Evolutionary conservation across 1,140 invertebrate genomes (phyloP).

Genomic region (Drosophila kepulauana): DNA sequence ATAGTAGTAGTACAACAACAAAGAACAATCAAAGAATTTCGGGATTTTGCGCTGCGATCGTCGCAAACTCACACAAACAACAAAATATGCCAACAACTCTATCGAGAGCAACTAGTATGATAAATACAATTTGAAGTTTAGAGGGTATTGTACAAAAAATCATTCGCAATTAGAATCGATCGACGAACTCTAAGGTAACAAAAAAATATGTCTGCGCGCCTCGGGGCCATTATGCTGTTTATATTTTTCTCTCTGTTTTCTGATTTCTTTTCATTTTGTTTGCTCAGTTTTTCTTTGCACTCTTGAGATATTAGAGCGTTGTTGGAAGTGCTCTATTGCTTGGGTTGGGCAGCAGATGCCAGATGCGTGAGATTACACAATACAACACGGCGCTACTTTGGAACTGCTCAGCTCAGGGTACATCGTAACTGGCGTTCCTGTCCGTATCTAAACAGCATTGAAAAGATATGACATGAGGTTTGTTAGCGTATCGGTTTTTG

Average conservation of each 20-base stretch:
- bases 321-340: slow-evolving; percentile 61
- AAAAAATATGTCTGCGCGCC: slow-evolving; percentile 15
- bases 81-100: slow-evolving; percentile 80
- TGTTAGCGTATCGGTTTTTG: slow-evolving; percentile 75
- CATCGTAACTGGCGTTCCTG: slow-evolving; percentile 84
- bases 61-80: slow-evolving; percentile 22
- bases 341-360: slow-evolving; percentile 63
- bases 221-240: slow-evolving; percentile 37
- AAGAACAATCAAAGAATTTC: slow-evolving; percentile 65
- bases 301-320: slow-evolving; percentile 60
- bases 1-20: slow-evolving; percentile 50
- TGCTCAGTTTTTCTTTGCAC: slow-evolving; percentile 55
- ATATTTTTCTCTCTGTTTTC: slow-evolving; percentile 26
- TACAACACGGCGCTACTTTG: slow-evolving; percentile 76
- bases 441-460: slow-evolving; percentile 84
- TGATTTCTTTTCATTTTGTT: slow-evolving; percentile 51
- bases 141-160: slow-evolving; percentile 44
- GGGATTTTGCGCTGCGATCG: slow-evolving; percentile 25
- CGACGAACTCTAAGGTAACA: slow-evolving; percentile 48
- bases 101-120: slow-evolving; percentile 53
- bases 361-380: slow-evolving; percentile 65
- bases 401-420: slow-evolving; percentile 83
- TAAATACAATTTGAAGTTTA: slow-evolving; percentile 63
- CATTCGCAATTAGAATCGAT: slow-evolving; percentile 59
- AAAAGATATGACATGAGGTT: slow-evolving; percentile 84